These are phyloP conservation scores for Malaclemys terrapin DNA, from an alignment of 2,113 vertebrate species.

Conservation along the genomic window DNA sequence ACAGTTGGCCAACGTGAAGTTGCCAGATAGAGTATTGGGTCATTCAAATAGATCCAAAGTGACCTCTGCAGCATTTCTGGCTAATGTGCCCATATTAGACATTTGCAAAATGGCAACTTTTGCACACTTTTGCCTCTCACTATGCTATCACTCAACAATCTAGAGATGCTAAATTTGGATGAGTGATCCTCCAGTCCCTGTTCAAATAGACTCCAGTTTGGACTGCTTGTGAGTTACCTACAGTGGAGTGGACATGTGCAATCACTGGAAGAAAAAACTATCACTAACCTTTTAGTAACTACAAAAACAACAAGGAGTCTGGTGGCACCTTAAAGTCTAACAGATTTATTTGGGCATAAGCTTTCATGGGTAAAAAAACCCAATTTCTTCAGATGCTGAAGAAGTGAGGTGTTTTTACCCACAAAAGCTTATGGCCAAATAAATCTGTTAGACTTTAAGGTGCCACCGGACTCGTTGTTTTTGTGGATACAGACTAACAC, in stretches of 20 bases:
- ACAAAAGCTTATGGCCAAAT: too few relatives aligned
- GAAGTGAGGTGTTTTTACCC: too few relatives aligned
- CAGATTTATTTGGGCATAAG: too few relatives aligned
- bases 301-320: too few relatives aligned
- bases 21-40: neutral
- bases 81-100: neutral
- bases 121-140: neutral
- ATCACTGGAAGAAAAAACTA: neutral
- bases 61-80: neutral
- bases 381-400: too few relatives aligned
- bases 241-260: neutral
- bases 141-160: neutral
- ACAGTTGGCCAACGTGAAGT: neutral
- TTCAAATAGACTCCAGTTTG: neutral
- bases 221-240: neutral
- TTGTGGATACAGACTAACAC: too few relatives aligned
- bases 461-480: too few relatives aligned
- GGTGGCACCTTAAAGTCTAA: too few relatives aligned
- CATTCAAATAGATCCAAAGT: neutral
- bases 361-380: too few relatives aligned
- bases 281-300: too few relatives aligned
- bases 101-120: neutral
- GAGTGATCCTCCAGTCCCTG: neutral
- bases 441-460: too few relatives aligned
- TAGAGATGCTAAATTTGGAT: neutral